phyloP scores from a whole-genome alignment of 2,113 vertebrate genomes.

The Hippocampus comes region DNA sequence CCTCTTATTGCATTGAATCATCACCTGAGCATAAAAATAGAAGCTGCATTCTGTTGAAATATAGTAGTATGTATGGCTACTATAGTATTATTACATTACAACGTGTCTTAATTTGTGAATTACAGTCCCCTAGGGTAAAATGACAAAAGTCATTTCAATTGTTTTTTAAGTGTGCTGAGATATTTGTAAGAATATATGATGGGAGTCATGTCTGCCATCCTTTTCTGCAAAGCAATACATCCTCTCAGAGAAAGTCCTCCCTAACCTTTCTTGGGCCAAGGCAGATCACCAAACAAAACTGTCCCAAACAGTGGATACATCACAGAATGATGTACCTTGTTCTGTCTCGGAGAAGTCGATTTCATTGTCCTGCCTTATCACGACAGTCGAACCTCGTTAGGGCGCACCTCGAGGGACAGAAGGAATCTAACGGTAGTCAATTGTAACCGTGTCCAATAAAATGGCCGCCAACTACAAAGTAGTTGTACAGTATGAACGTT shows the following conservation, averaged over 20 bases:
- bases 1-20: not conserved
- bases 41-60: not conserved
- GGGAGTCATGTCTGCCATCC: not conserved
- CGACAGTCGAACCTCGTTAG: not conserved
- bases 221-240: not conserved
- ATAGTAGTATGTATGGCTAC: not conserved
- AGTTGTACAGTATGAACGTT: too few species aligned
- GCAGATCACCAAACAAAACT: not conserved
- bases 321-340: not conserved
- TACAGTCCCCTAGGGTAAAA: too few species aligned
- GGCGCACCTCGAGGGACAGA: too few species aligned
- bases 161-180: not conserved
- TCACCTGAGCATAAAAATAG: not conserved
- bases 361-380: not conserved
- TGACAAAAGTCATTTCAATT: not conserved
- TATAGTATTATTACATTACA: not conserved
- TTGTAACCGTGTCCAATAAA: too few species aligned
- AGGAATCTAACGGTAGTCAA: too few species aligned
- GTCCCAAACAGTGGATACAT: not conserved
- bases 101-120: not conserved
- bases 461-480: too few species aligned
- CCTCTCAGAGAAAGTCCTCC: not conserved
- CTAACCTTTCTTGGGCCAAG: not conserved
- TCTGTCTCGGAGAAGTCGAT: not conserved
- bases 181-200: not conserved